Evolutionary conservation across 1,140 invertebrate genomes (phyloP), one percentile per base, ranked within the genome.

Genomic region (Aphaenogaster floridana): DNA sequence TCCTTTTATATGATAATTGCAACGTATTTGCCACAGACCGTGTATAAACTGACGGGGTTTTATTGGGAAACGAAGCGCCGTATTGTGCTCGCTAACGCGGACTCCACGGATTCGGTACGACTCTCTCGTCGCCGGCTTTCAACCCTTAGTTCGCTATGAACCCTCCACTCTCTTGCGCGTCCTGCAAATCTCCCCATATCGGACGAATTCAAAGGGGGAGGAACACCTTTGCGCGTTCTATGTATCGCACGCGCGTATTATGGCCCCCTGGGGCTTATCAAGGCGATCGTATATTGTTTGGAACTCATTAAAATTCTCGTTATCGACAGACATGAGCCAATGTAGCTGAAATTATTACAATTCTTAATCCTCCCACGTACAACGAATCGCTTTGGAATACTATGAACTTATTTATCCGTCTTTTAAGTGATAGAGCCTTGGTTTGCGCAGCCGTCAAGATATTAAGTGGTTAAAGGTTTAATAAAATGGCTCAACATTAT

Each of bases 1-100:
- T 93, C 93, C 93, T 94, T 94, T 94, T 94, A 93, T 94, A 94
- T 94, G 93, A 94, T 94, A 94, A 94, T 94, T 94, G 92, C 91
- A 90, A 91, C 88, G 91, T 92, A 93, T 93, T 93, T 92, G 92
- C 92, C 87, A 86, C 76, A 87, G 90, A 84, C 84, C 77, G 89
- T 88, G 91, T 92, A 93, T 91, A 92, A 93, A 93, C 91, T 76
- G 89, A 71, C 87, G 80, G 54, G 39, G 79, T 91, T 92, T 92
- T 92, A 92, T 93, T 91, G 88, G 59, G 68, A 28, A 74, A 88
- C 86, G 90, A 88, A 80, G 63, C 87, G 80, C 77, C 79, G 81
- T 80, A 91, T 90, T 91, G 87, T 92, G 50, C 34, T 17, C 57
- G 57, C 39, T 48, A 81, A 74, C 90, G 66, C 83, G 81, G 83